A percentile compares a stretch with the other conserved stretches of the same genome.
phyloP scores from a whole-genome alignment of 2,113 vertebrate genomes.

The Spilogale gracilis region DNA sequence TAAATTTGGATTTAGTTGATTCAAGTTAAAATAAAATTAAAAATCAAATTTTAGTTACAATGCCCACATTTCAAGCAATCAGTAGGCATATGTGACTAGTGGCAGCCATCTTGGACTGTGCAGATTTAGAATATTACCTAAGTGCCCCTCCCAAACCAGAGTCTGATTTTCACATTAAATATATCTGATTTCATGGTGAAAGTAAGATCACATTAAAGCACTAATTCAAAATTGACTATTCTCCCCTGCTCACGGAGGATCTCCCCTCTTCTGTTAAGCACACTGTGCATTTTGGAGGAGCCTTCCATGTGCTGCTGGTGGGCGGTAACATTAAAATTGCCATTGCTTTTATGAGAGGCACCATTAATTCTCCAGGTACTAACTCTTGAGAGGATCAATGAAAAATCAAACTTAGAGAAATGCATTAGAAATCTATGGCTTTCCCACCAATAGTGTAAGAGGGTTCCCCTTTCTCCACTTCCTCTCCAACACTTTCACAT shows the following conservation, averaged over 20 bases:
- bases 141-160: background rate
- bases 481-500: too few species aligned
- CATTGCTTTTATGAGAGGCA: background rate
- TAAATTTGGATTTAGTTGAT: background rate
- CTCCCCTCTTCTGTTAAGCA: background rate
- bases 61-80: background rate
- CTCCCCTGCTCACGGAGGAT: fast-evolving
- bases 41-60: background rate
- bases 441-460: too few species aligned
- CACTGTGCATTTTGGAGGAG: background rate
- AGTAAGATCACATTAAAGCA: background rate
- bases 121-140: background rate
- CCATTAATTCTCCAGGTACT: background rate
- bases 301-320: background rate
- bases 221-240: background rate
- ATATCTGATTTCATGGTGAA: background rate
- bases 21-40: background rate
- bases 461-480: too few species aligned
- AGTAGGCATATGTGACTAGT: background rate
- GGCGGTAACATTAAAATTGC: background rate
- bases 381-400: background rate
- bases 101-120: background rate
- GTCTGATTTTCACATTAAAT: background rate
- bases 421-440: background rate
- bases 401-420: background rate